Base-by-base conservation (phyloP, 2,113 vertebrate genomes). In the Geococcyx californianus region DNA sequence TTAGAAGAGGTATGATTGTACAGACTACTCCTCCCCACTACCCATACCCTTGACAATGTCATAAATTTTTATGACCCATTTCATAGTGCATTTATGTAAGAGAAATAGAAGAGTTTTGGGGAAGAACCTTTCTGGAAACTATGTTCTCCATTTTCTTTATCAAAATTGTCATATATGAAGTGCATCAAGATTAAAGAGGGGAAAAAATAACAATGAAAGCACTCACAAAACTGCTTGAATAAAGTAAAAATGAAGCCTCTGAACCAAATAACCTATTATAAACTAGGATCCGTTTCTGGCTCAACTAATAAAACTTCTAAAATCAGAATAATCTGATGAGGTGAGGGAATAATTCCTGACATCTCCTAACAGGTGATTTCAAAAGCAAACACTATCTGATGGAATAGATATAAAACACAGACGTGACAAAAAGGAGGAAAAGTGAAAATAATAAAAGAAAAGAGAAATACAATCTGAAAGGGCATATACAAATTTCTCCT, bases 61-160 rank as follows among this genome's bases (percentile, higher is more conserved):
- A 42, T 2, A 63, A n/a, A 6, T 63, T 70, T 91, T 70, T 63
- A 44, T 67, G 33, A 29, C 23, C 20, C 42, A 10, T 64, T 78
- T 78, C 73, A 55, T 62, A 0, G 0, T 3, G 2, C 7, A 36
- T 2, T 52, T n/a, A 18, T 3, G 3, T 34, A 34, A 75, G n/a
- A 68, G 4, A 69, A 80, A 54, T 24, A 72, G 25, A 64, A 47
- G 11, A 10, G 31, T 17, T 7, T 51, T 40, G 17, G 26, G 26
- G 44, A 60, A 75, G 24, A 42, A 2, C 4, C 11, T 80, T 60
- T 77, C n/a, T 68, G 16, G 31, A 77, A 81, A 49, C 3, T 8
- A 63, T 44, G 16, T 21, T 64, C 38, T 56, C 47, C 28, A 28
- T n/a, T 49, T 59, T 82, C 55, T 52, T 64, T 55, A 25, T 63